A percentile compares a stretch with the other conserved stretches of the same genome.
phyloP scores from a whole-genome alignment of 2,888 invertebrate species.

The Drosophila sordidula region DNA sequence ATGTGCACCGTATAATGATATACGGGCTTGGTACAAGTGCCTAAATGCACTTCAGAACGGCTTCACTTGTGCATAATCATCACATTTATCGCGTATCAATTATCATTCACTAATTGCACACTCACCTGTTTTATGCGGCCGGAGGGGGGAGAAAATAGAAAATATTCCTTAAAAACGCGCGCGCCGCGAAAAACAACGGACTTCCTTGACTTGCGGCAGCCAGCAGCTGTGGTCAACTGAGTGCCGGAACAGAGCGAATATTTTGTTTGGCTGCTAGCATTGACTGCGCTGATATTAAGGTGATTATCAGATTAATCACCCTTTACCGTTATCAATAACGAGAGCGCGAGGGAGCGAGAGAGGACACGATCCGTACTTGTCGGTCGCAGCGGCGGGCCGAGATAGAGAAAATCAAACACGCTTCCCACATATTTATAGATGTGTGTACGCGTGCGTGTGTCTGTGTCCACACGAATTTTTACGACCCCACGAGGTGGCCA shows the following conservation, averaged over 20 bases:
- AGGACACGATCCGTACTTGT: constrained; percentile 2
- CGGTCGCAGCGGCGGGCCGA: constrained; percentile 4
- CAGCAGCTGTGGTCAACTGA: constrained; percentile 45
- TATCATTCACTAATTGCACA: constrained; percentile 1
- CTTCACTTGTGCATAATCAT: background rate
- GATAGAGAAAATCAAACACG: constrained; percentile 27
- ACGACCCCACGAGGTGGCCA: constrained; percentile 35
- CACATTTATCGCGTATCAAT: background rate
- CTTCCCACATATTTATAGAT: constrained; percentile 32
- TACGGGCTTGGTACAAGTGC: background rate
- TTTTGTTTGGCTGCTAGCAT: constrained; percentile 17
- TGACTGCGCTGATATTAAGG: constrained; percentile 18
- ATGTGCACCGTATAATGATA: background rate
- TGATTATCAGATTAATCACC: constrained; percentile 42
- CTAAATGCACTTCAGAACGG: background rate
- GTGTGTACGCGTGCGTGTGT: background rate
- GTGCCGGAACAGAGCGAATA: constrained; percentile 10
- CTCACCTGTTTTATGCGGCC: constrained; percentile 14
- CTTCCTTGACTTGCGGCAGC: constrained; percentile 21
- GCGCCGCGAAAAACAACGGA: background rate
- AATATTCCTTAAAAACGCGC: background rate
- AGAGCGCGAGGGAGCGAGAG: constrained; percentile 5
- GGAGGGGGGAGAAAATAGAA: background rate
- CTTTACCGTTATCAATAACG: constrained; percentile 44
- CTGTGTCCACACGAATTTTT: constrained; percentile 2